These are phyloP conservation scores for Lomographa bimaculata DNA, from an alignment of 2,888 invertebrate species.

Conservation along the genomic window DNA sequence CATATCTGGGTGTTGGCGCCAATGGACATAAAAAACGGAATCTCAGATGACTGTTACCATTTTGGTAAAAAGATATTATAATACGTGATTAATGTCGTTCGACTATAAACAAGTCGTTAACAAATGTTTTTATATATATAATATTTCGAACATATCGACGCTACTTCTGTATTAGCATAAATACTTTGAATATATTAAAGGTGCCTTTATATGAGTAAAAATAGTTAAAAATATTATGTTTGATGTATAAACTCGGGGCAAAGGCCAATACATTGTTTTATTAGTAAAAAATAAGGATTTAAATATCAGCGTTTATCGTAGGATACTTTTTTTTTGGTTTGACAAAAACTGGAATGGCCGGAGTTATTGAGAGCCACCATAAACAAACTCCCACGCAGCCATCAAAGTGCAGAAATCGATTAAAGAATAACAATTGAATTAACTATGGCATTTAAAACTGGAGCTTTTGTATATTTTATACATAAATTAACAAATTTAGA, in stretches of 20 bases:
- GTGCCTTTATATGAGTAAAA: constrained; percentile 31
- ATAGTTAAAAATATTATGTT: constrained; percentile 11
- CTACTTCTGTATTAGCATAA: constrained; percentile 34
- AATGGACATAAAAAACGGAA: constrained; percentile 36
- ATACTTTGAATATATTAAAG: constrained; percentile 10
- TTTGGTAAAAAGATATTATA: constrained; percentile 32
- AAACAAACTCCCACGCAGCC: constrained; percentile 44
- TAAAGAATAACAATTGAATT: constrained; percentile 26
- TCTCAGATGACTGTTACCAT: constrained; percentile 32
- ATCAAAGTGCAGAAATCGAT: constrained; percentile 29
- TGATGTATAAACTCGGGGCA: constrained; percentile 12
- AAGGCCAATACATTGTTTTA: constrained; percentile 20
- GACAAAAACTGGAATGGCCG: constrained; percentile 10
- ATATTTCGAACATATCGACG: constrained; percentile 30
- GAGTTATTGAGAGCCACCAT: constrained; percentile 18
- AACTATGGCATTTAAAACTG: constrained; percentile 31
- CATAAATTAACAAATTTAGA: constrained; percentile 21
- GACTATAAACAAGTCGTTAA: constrained; percentile 56
- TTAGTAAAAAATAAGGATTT: constrained; percentile 9
- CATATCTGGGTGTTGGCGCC: constrained; percentile 29
- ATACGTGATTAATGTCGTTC: constrained; percentile 39
- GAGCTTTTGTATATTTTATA: constrained; percentile 23
- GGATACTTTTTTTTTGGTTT: constrained; percentile 4
- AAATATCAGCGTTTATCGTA: neutral
- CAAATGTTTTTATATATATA: constrained; percentile 29